Base-by-base conservation (phyloP, 2,797 vertebrate genomes). In the Echeneis naucrates region DNA sequence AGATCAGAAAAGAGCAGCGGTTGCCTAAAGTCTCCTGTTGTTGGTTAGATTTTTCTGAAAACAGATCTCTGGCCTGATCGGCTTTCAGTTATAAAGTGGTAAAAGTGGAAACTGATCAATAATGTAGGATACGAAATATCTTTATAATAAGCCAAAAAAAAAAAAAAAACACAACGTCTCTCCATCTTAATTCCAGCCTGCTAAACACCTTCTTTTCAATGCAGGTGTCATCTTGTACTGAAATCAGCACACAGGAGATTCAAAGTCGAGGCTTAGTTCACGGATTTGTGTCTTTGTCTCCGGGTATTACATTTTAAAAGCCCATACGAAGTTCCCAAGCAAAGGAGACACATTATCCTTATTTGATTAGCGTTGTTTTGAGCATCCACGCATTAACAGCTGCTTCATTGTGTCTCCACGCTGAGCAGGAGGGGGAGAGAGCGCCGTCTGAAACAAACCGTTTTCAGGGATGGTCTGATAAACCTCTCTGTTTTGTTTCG, bases 301-400 rank as follows among this genome's bases (percentile, higher is more conserved):
- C 9, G 16, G 55, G 10, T n/a, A 21, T 33, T 24, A 14, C 27
- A 60, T 57, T 63, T 1, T 70, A 27, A 32, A 51, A 72, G 60
- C 23, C 32, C 51, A 11, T 4, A 65, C 35, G 35, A 33, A 37
- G 19, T 64, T 64, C 26, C 35, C 45, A 40, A 72, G 23, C 32
- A 40, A 55, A 48, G 53, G 35, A 72, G 57, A 32, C 30, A 30
- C 33, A 54, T 63, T 47, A 19, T 66, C 55, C 21, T 45, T 19
- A 45, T n/a, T 40, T 23, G 48, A 56, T 61, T 69, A 73, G 23
- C 37, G 44, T 26, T 38, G 7, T 14, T 55, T 51, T 0, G 40
- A 81, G 63, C 44, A 5, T 32, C 26, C 33, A 51, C 32, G 6
- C 42, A 4, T 42, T n/a, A 26, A 50, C 30, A 11, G 23, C 51